phyloP scores from a whole-genome alignment of 2,113 vertebrate genomes.

The Erythrolamprus reginae region DNA sequence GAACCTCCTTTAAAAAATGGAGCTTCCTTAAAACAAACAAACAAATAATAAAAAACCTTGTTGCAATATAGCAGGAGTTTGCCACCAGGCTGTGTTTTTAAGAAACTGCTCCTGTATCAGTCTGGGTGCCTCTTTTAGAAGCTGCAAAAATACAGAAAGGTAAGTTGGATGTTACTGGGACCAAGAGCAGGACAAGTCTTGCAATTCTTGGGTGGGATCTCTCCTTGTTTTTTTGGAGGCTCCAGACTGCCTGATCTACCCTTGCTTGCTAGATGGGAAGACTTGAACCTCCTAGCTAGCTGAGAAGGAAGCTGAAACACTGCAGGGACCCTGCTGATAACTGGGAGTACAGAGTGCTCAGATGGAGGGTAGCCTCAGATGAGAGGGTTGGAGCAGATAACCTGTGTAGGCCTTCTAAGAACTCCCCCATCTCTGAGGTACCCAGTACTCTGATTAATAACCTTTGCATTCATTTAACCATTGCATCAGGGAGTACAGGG shows the following conservation, averaged over 20 bases:
- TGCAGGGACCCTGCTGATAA: not conserved
- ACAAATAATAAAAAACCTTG: not conserved
- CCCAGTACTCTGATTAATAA: not conserved
- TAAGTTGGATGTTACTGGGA: not conserved
- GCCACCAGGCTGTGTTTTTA: not conserved
- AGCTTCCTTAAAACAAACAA: not conserved
- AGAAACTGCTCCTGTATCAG: not conserved
- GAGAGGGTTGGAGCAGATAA: too few relatives aligned
- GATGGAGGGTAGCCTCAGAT: not conserved
- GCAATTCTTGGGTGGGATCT: not conserved
- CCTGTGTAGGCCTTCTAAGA: not conserved
- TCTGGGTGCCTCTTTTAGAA: not conserved
- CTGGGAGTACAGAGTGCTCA: not conserved
- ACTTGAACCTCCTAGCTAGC: not conserved
- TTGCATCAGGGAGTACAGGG: not conserved
- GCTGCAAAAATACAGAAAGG: not conserved
- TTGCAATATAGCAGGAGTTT: not conserved
- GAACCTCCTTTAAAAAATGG: not conserved
- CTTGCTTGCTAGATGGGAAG: not conserved
- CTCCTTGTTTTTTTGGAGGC: not conserved
- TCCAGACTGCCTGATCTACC: not conserved
- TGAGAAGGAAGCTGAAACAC: not conserved
- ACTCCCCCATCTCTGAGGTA: not conserved
- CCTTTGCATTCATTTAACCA: not conserved
- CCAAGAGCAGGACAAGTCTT: not conserved